Base-by-base conservation (phyloP, 2,113 vertebrate species). In the Nematolebias whitei region DNA sequence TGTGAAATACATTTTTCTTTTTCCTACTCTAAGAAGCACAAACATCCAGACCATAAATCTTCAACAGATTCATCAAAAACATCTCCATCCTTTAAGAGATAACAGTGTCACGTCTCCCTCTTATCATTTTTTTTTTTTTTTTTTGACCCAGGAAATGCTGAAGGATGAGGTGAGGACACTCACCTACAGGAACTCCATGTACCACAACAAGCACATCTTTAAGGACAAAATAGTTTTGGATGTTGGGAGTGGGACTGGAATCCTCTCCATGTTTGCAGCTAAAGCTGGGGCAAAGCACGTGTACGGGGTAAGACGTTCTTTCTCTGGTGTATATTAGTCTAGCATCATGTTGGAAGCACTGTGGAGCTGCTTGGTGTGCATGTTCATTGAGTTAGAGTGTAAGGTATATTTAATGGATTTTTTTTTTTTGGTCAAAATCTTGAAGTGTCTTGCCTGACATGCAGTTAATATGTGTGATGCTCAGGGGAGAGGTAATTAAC, bases 151-250 rank as follows among this genome's bases (percentile, higher is more conserved):
- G 98, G 98, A 99, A 87, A 99, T 99, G 98, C 90, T 99, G 79
- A 99, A 99, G 87, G 98, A 99, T 19, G 98, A 99, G 80, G 95
- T 99, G 51, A 93, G 98, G 76, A 99, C 97, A 0, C 93, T 99
- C 77, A 98, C 96, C 13, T 99, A 99, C 89, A 93, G 98, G 76
- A 99, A 98, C 86, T 93, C 96, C 88, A 98, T 99, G 95, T 98
- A 98, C 87, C 97, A 99, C 91, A 99, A 99, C 89, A 99, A 99
- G 74, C 98, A 99, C 3, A 91, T 95, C 84, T 99, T 99, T 92
- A 98, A 98, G 90, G 98, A 98, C 88, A 98, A 98, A 80, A 91
- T 96, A 29, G 96, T 99, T 64, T 86, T 99, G 79, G 98, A 99
- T 1, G 96, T 99, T n/a, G 98, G 98, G 29, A 99, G 98, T n/a